Evolutionary conservation across 2,113 vertebrate species (phyloP), one percentile per base, ranked within the genome.

Genomic region (Campylomormyrus numenius): DNA sequence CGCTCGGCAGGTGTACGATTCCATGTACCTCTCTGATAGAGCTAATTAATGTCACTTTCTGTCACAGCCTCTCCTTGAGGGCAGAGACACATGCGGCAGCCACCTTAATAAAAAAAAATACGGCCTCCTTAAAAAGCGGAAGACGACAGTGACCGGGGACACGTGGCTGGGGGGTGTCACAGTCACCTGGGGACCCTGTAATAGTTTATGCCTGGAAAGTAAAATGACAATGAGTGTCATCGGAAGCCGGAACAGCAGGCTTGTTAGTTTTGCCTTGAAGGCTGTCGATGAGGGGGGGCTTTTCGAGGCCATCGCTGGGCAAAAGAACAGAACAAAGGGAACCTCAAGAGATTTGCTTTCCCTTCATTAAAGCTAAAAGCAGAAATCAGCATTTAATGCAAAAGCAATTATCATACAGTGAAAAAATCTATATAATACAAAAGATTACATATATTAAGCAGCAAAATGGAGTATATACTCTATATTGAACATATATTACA

Each of bases 41-140:
- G 92, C 91, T 93, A 93, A 93, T 94, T 93, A 93, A 84, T 88
- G 90, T 92, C 92, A 93, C 90, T 77, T 89, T 90, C 91, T 92
- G 91, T 94, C 91, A 91, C 90, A 91, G 85, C 50, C 27, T 35
- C 49, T 50, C 85, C 85, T 92, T 93, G 83, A 92, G 93, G 91
- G 83, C 83, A 85, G 45, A 48, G 39, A 48, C 7, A 48, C 15
- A 87, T 35, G 85, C 27, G 8, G n/a, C 27, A 53, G 85, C 85
- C 49, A 56, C 27, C 85, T 87, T 56, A 35, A 52, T 53, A 31
- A 85, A 85, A 46, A 84, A 85, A 85, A 53, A 39, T 17, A 87
- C 15, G 0, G 46, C 27, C 94, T 94, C 88, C 85, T 53, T 87
- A 74, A 94, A 91, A 91, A 92, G 15, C 31, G 11, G n/a, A 50